A percentile compares a stretch with the other conserved stretches of the same genome.
Evolutionary conservation across 2,113 vertebrate genomes (phyloP).

Genomic region (Rhinolophus sinicus): DNA sequence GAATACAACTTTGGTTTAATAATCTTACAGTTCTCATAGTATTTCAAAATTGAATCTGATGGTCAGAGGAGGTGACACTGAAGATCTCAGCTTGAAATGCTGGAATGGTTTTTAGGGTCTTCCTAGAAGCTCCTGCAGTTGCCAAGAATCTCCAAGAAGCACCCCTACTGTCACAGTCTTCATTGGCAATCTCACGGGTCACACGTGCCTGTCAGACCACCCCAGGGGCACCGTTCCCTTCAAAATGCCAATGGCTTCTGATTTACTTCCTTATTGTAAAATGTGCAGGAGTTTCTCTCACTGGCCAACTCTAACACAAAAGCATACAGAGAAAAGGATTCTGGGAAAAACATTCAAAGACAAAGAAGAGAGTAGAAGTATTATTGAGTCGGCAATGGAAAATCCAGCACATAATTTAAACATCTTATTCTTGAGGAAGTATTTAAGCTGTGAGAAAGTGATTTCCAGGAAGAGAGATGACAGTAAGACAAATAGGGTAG

Average conservation of each 20-base stretch:
- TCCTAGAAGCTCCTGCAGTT: background rate
- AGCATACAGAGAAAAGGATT: background rate
- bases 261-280: background rate
- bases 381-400: background rate
- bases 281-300: background rate
- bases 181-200: background rate
- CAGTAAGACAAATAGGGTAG: background rate
- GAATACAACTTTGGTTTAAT: background rate
- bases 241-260: too few species aligned
- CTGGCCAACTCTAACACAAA: background rate
- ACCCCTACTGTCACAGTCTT: background rate
- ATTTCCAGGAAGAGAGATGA: background rate
- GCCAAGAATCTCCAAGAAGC: background rate
- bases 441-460: background rate
- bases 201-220: background rate
- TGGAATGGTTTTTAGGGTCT: background rate
- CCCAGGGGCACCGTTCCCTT: rapidly evolving
- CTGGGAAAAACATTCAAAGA: background rate
- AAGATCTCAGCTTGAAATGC: background rate
- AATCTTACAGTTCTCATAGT: background rate
- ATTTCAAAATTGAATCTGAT: background rate
- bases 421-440: background rate
- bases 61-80: background rate
- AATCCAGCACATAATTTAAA: background rate
- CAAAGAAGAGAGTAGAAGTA: background rate